Percentiles rank a stretch among this genome's conserved stretches.
Conservation (phyloP, 2,797 vertebrate genomes). For the Poeciliopsis infans region DNA sequence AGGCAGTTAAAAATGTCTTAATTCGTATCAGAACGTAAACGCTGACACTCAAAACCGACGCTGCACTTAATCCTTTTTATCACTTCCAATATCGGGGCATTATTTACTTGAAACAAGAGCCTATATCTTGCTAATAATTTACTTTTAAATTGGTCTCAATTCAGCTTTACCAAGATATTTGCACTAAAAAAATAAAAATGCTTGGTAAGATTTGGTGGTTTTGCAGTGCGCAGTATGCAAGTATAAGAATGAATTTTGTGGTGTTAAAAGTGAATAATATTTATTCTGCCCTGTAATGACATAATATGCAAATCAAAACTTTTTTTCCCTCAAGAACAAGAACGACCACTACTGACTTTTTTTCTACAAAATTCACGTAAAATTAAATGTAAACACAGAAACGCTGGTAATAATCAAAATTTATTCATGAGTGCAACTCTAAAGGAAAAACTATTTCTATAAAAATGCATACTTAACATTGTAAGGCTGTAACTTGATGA, state of each 20-base stretch:
- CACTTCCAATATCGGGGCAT: not conserved
- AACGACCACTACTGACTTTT: not conserved
- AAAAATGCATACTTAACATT: not conserved
- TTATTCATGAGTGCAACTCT: not conserved
- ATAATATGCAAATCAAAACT: not conserved
- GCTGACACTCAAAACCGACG: not conserved
- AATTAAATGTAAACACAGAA: not conserved
- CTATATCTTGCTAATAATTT: too few relatives aligned
- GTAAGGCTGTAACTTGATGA: not conserved
- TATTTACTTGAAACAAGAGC: too few relatives aligned
- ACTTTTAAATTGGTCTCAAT: too few relatives aligned
- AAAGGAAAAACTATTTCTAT: not conserved
- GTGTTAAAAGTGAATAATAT: not conserved
- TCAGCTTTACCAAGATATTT: too few relatives aligned
- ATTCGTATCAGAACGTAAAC: not conserved
- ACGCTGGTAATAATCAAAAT: not conserved
- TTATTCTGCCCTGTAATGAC: not conserved
- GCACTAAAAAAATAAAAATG: too few relatives aligned
- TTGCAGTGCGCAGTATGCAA: not conserved
- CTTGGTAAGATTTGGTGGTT: too few relatives aligned
- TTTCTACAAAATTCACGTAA: not conserved
- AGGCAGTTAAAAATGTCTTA: not conserved
- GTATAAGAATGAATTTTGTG: not conserved
- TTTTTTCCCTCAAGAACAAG: not conserved
- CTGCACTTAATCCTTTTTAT: not conserved